Percentiles rank a stretch among this genome's conserved stretches.
Evolutionary conservation across 1,140 invertebrate genomes (phyloP).

Genomic region (Drosophila littoralis): DNA sequence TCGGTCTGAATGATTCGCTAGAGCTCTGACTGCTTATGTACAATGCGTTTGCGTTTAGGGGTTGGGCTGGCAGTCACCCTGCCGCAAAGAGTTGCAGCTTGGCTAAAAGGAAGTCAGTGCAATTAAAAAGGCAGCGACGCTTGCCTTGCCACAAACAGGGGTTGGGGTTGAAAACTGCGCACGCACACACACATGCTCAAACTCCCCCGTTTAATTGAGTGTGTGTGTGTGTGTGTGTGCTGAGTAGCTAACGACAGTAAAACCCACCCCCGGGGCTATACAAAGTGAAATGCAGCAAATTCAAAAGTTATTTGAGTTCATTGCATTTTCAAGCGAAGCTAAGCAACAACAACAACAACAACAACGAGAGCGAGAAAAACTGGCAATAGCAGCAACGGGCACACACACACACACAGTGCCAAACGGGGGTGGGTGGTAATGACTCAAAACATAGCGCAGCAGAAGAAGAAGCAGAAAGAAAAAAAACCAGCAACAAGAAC

Average conservation of each 20-base stretch:
- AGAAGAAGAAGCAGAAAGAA: constrained; percentile 45
- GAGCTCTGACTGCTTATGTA: constrained; percentile 9
- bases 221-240: constrained; percentile 50
- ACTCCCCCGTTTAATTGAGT: constrained; percentile 55
- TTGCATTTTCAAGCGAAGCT: constrained; percentile 81
- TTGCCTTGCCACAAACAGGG: constrained; percentile 48
- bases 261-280: constrained; percentile 68
- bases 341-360: constrained; percentile 60
- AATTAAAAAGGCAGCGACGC: constrained; percentile 77
- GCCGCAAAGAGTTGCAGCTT: constrained; percentile 69
- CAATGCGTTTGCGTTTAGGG: constrained; percentile 28
- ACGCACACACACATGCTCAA: constrained; percentile 40
- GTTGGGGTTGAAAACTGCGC: constrained; percentile 75
- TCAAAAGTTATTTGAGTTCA: constrained; percentile 84
- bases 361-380: constrained; percentile 35
- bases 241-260: constrained; percentile 73
- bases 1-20: not conserved
- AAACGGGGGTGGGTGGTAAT: constrained; percentile 74
- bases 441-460: constrained; percentile 77
- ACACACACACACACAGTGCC: constrained; percentile 32
- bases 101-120: constrained; percentile 76
- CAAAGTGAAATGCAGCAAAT: constrained; percentile 81
- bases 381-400: constrained; percentile 40
- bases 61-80: constrained; percentile 47
- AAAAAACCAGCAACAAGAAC: constrained; percentile 60